Percentiles rank a stretch among this genome's conserved stretches.
phyloP scores from a whole-genome alignment of 2,888 invertebrate genomes.

The Tiphia femorata region DNA sequence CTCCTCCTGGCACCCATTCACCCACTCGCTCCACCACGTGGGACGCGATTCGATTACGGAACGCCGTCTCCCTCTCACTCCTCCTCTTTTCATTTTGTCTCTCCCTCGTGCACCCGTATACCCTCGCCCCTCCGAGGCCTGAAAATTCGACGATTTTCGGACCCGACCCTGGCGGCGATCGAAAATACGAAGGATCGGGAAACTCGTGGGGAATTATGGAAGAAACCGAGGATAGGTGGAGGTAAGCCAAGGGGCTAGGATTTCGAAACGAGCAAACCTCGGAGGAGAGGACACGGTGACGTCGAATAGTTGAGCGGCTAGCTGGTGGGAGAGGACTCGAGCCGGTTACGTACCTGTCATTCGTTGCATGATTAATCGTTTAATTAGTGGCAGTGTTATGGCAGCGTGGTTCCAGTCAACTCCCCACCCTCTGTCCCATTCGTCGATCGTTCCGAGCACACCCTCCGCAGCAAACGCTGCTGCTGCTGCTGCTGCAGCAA shows the following conservation, averaged over 20 bases:
- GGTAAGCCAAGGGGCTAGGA: no score
- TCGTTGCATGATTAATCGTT: conserved; percentile 68
- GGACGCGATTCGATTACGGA: conserved; percentile 61
- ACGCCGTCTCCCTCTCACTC: conserved; percentile 44
- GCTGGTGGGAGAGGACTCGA: no score
- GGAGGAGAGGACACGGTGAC: no score
- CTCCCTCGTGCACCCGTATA: not conserved
- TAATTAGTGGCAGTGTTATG: conserved; percentile 67
- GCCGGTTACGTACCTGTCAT: conserved; percentile 62
- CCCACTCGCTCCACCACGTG: conserved; percentile 28
- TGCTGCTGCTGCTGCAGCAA: no score
- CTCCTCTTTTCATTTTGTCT: conserved; percentile 12
- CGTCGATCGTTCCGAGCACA: not conserved
- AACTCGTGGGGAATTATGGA: not conserved
- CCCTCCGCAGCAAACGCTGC: not conserved
- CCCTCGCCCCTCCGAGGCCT: not conserved
- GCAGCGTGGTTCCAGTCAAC: conserved; percentile 55
- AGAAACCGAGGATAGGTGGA: not conserved
- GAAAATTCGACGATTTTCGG: not conserved
- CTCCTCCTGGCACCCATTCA: not conserved
- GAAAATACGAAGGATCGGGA: conserved; percentile 18
- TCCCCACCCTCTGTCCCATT: conserved; percentile 13
- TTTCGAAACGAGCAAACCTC: no score
- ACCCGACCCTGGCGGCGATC: conserved; percentile 5
- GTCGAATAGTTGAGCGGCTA: no score